Evolutionary conservation across 2,113 vertebrate genomes (phyloP).

Genomic region (Petromus typicus): DNA sequence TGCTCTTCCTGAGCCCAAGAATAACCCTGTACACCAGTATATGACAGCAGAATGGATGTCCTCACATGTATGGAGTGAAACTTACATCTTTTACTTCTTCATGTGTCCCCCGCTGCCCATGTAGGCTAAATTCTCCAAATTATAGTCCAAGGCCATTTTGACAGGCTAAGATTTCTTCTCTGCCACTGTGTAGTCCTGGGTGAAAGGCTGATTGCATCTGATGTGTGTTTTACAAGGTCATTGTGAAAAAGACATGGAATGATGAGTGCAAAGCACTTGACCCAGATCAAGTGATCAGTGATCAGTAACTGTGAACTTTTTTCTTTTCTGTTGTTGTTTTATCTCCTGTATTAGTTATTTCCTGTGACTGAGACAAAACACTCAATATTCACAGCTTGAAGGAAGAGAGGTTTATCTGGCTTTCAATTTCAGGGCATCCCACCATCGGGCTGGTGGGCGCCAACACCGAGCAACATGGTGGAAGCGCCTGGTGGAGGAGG

Average conservation of each 20-base stretch:
- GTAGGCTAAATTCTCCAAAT: slow-evolving; percentile 13
- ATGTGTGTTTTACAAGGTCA: neutral
- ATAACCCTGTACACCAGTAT: neutral
- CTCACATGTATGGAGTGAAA: slow-evolving; percentile 32
- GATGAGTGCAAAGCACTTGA: neutral
- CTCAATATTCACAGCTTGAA: neutral
- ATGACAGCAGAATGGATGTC: slow-evolving; percentile 9
- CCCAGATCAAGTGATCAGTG: neutral
- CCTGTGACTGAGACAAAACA: neutral
- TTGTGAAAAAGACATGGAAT: neutral
- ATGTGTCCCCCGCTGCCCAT: slow-evolving; percentile 11
- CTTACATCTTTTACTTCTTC: neutral
- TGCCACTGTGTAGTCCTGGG: neutral
- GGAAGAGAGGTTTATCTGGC: neutral
- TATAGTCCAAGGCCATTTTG: neutral
- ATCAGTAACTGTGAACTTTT: neutral
- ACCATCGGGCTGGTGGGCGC: neutral
- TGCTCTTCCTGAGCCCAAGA: neutral
- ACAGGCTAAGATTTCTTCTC: neutral
- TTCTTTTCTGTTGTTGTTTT: neutral
- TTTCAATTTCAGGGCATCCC: neutral
- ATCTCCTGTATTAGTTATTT: neutral
- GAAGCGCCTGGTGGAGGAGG: neutral
- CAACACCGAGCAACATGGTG: neutral
- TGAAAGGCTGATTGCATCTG: neutral